These are phyloP conservation scores for Gonocerus acuteangulatus DNA, from an alignment of 2,888 invertebrate genomes.

Conservation along the genomic window DNA sequence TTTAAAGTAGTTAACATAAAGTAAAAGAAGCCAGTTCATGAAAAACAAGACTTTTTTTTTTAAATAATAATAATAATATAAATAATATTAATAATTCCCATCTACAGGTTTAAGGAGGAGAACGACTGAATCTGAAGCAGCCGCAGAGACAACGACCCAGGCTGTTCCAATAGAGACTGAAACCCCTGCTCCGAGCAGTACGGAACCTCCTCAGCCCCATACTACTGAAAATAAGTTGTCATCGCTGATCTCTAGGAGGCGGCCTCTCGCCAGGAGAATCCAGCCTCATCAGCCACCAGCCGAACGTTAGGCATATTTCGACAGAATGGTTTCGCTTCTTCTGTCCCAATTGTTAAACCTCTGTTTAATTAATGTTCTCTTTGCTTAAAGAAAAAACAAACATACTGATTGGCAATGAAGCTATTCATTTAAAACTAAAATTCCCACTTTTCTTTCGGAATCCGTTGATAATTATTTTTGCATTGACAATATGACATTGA, in stretches of 20 bases:
- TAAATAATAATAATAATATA: no score
- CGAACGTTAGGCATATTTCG: slow-evolving; percentile 7
- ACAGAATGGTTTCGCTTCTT: neutral
- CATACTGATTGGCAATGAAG: no score
- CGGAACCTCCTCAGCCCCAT: slow-evolving; percentile 3
- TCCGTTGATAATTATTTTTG: no score
- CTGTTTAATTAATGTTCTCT: no score
- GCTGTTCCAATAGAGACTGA: slow-evolving; percentile 4
- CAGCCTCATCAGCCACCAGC: slow-evolving; percentile 9
- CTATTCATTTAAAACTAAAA: no score
- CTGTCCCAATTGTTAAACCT: neutral
- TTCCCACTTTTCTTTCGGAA: no score
- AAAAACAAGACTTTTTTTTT: no score
- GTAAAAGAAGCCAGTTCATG: no score
- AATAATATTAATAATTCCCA: no score
- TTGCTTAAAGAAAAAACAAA: no score
- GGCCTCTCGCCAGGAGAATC: slow-evolving; percentile 17
- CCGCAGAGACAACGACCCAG: slow-evolving; percentile 9
- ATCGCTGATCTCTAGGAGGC: slow-evolving; percentile 30
- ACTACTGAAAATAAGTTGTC: slow-evolving; percentile 31
- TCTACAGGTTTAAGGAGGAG: slow-evolving; percentile 12
- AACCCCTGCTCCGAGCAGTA: slow-evolving; percentile 14
- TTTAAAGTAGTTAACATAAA: no score
- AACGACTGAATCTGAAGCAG: slow-evolving; percentile 11
- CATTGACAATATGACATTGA: no score